Base-by-base conservation (phyloP, 2,888 invertebrate genomes). In the Heliconius ethilla region DNA sequence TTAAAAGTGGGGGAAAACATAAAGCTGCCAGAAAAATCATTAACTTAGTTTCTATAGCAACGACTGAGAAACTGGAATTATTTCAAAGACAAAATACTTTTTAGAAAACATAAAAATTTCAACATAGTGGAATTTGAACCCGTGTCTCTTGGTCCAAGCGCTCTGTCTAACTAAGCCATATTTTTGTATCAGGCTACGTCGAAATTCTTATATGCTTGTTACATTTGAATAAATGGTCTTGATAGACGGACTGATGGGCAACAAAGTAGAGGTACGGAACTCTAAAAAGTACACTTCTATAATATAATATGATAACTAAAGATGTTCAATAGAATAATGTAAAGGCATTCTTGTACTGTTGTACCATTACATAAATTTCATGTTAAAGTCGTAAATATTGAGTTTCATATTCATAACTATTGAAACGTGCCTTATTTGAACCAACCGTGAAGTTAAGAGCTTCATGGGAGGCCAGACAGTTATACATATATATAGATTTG, bases 241-340 rank as follows among this genome's bases (percentile, higher is more conserved):
- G 37, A 37, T 11, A 37, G 37, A 37, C 37, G 37, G 11, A 0
- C 37, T 10, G 37, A 37, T 11, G 37, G 37, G 11, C 37, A 37
- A 37, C 37, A 37, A 37, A 0, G 37, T 37, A 2, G 40, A 11
- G 40, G 11, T 40, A 40, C 40, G 40, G 40, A 33, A 40, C 40
- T 3, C 10, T 40, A 51, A 22, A 3, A 22, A 22, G 18, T 7
- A 22, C 7, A 51, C 22, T 2, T 51, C 22, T 51, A 22, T 22
- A 51, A 9, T 51, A 51, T 51, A 51, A 51, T 11, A n/a, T n/a
- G 55, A n/a, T 55, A 55, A 55, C 3, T n/a, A n/a, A 67, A 62
- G 51, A 51, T 1, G 76, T 78, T 78, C 75, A 79, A 79, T 78
- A 76, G 73, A 76, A 29, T 66, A 37, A 25, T 15, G 37, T 37